Conservation (phyloP, 2,888 invertebrate species). For the Synergus gifuensis region DNA sequence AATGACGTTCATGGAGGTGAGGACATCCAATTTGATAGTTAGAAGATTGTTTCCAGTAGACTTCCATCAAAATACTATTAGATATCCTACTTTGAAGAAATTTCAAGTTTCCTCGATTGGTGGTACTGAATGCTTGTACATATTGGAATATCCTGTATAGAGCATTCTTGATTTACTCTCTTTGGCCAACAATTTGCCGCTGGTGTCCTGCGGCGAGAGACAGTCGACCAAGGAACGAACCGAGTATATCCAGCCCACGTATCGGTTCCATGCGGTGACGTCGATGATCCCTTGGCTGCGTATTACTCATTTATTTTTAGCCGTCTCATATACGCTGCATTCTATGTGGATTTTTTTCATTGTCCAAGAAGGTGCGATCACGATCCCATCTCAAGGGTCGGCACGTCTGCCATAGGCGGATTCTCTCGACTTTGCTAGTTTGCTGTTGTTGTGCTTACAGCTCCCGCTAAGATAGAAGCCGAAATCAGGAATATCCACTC, state of each 20-base stretch:
- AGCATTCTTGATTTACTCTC: constrained; percentile 14
- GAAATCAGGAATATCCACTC: background rate
- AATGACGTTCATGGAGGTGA: background rate
- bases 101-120: background rate
- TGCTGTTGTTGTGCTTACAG: background rate
- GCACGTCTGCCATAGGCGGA: constrained; percentile 1
- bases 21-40: background rate
- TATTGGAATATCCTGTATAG: constrained; percentile 20
- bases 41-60: too few species aligned
- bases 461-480: too few species aligned
- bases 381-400: constrained; percentile 48
- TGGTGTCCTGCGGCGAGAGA: constrained; percentile 58
- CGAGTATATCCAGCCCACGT: constrained; percentile 43
- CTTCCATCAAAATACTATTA: too few species aligned
- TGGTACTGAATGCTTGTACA: background rate
- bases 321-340: constrained; percentile 42
- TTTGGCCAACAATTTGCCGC: constrained; percentile 56
- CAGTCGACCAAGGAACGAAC: constrained; percentile 33
- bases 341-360: constrained; percentile 40
- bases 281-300: constrained; percentile 49
- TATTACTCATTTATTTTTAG: constrained; percentile 44
- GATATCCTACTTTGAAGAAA: background rate
- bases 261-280: constrained; percentile 57
- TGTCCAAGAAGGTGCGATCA: constrained; percentile 58
- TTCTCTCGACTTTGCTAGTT: background rate